A percentile compares a stretch with the other conserved stretches of the same genome.
Conservation (phyloP, 2,113 vertebrate species). For the Hystrix cristata region DNA sequence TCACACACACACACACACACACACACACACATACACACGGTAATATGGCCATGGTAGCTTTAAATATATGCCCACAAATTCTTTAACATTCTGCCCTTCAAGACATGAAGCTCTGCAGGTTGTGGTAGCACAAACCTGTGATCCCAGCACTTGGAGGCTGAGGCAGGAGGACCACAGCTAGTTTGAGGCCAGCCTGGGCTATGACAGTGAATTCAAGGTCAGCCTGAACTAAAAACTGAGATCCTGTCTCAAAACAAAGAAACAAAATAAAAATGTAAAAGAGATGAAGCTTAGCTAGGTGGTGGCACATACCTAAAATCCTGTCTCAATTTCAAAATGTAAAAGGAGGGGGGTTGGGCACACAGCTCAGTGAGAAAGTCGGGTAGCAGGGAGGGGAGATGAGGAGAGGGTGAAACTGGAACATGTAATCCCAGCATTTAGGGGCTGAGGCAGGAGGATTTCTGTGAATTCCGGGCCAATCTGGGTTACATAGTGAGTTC, state of each 20-base stretch:
- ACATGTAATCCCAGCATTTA: background rate
- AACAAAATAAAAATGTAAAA: background rate
- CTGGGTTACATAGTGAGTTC: background rate
- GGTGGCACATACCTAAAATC: background rate
- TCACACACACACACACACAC: background rate
- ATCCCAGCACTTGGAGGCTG: no score
- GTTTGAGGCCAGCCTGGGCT: background rate
- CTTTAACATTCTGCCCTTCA: background rate
- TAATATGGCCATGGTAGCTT: background rate
- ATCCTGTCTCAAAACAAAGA: background rate
- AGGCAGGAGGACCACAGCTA: background rate
- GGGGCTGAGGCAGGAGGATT: background rate
- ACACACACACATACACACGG: background rate
- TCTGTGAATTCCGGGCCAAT: background rate
- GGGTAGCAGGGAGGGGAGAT: background rate
- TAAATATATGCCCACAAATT: background rate
- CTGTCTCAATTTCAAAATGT: background rate
- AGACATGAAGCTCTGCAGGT: background rate
- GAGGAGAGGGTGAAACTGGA: background rate
- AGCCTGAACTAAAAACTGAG: background rate
- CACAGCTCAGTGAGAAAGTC: background rate
- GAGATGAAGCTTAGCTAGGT: background rate
- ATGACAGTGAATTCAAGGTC: background rate
- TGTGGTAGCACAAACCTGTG: background rate
- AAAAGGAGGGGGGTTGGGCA: background rate